These are phyloP conservation scores for Euphonia xanthogaster DNA, from an alignment of 2,797 vertebrate genomes.

Conservation along the genomic window DNA sequence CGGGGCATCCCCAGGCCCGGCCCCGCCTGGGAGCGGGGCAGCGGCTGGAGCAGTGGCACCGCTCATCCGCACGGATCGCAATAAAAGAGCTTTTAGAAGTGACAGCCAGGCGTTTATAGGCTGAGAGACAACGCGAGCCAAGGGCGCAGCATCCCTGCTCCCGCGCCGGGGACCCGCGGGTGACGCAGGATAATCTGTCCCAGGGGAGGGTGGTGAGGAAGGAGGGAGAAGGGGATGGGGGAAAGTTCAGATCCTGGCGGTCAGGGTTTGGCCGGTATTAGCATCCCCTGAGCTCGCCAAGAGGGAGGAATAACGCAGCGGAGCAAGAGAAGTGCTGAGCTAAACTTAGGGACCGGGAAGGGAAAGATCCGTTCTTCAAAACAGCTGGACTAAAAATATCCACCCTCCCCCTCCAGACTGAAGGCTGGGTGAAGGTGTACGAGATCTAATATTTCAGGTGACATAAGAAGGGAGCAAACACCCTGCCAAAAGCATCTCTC, in stretches of 20 bases:
- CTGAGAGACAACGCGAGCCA: not conserved
- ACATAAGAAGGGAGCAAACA: not conserved
- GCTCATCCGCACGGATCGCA: not conserved
- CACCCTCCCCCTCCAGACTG: no score
- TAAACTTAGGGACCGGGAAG: not conserved
- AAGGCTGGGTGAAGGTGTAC: not conserved
- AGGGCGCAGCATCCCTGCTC: not conserved
- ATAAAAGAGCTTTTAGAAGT: not conserved
- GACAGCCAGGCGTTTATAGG: conserved; percentile 4
- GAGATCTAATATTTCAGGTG: not conserved
- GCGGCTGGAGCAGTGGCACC: not conserved
- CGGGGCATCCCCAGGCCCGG: not conserved
- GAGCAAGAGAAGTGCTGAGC: not conserved
- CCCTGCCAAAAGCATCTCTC: not conserved
- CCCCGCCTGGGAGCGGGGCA: not conserved
- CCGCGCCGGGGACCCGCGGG: not conserved
- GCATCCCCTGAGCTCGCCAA: not conserved
- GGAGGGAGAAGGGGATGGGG: not conserved
- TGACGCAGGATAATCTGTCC: not conserved
- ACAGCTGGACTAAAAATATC: not conserved
- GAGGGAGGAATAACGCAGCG: not conserved
- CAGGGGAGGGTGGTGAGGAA: not conserved
- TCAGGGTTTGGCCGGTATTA: not conserved
- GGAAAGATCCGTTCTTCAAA: not conserved
- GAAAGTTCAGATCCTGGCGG: not conserved